These are phyloP conservation scores for Athene cunicularia DNA, from an alignment of 2,113 vertebrate genomes.

Conservation along the genomic window DNA sequence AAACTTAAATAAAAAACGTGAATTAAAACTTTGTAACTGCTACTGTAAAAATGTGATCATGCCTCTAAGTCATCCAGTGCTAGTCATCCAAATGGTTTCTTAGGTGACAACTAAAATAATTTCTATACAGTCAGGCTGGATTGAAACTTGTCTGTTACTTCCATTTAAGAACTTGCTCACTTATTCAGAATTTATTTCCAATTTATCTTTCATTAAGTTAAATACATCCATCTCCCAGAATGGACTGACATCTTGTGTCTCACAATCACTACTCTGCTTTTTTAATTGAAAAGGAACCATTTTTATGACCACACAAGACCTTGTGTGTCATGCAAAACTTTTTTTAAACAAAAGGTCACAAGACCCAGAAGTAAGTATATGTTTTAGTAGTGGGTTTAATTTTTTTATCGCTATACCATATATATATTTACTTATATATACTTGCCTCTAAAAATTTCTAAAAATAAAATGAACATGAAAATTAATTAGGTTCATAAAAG, in stretches of 20 bases:
- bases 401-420: slow-evolving; percentile 64
- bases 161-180: not conserved
- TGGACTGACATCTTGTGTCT: not conserved
- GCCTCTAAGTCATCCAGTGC: slow-evolving; percentile 24
- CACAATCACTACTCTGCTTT: not conserved
- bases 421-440: slow-evolving; percentile 79
- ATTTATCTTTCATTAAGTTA: not conserved
- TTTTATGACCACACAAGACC: slow-evolving; percentile 66
- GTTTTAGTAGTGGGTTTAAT: slow-evolving; percentile 71
- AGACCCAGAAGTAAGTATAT: slow-evolving; percentile 61
- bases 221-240: not conserved
- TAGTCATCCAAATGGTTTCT: slow-evolving; percentile 74
- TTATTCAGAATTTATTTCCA: not conserved
- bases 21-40: not conserved
- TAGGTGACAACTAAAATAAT: not conserved
- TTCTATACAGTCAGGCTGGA: not conserved
- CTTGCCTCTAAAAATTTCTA: slow-evolving; percentile 99
- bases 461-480: slow-evolving; percentile 91
- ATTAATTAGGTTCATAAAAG: slow-evolving; percentile 76
- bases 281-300: slow-evolving; percentile 38
- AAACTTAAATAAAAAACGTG: not conserved
- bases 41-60: slow-evolving; percentile 22
- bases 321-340: slow-evolving; percentile 41
- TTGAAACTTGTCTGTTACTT: not conserved
- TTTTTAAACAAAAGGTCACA: slow-evolving; percentile 54